A percentile compares a stretch with the other conserved stretches of the same genome.
phyloP scores from a whole-genome alignment of 2,113 vertebrate species.

The Trogon surrucura region DNA sequence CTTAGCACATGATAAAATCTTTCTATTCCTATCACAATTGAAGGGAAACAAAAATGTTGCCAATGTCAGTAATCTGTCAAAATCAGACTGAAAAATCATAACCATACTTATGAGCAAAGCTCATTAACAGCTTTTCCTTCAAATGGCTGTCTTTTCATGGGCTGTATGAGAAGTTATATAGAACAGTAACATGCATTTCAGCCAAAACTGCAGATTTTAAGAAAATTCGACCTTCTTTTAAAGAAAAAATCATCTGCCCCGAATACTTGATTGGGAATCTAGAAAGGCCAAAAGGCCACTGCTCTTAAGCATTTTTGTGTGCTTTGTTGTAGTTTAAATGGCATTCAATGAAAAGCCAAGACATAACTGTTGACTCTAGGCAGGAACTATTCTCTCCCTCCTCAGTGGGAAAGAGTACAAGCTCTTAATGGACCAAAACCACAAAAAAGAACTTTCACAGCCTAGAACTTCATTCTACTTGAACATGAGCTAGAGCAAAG shows the following conservation, averaged over 20 bases:
- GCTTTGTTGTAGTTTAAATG: background rate
- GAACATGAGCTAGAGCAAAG: background rate
- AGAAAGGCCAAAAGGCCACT: background rate
- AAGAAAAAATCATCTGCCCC: background rate
- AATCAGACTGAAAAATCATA: constrained; percentile 6
- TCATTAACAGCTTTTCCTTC: background rate
- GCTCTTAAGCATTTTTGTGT: background rate
- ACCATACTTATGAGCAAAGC: background rate
- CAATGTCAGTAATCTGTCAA: background rate
- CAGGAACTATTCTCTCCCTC: background rate
- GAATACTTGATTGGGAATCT: background rate
- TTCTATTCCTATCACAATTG: background rate
- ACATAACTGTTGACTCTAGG: background rate
- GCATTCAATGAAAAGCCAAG: background rate
- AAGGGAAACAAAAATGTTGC: background rate
- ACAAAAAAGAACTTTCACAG: background rate
- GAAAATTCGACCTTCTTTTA: background rate
- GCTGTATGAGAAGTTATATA: background rate
- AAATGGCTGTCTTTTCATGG: background rate
- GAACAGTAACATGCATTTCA: background rate
- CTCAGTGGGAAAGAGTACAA: background rate
- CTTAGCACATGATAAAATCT: background rate
- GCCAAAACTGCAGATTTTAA: background rate
- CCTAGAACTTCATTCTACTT: background rate
- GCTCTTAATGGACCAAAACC: background rate